Conservation (phyloP, 2,113 vertebrate species). For the Empidonax alnorum region DNA sequence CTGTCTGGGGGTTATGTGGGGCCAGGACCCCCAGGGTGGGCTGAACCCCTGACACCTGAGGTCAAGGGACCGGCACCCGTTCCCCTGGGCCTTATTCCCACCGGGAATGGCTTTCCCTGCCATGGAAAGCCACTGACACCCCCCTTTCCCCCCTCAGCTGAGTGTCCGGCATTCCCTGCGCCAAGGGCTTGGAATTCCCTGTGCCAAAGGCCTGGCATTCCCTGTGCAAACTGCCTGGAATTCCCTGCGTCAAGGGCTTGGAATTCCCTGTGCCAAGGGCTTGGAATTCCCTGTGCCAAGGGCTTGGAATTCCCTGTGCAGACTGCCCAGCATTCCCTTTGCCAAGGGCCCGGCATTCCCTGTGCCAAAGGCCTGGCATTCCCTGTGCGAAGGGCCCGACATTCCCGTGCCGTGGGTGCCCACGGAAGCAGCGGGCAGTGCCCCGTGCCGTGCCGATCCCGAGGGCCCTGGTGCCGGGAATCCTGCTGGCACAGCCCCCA, state of each 20-base stretch:
- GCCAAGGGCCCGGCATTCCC: background rate
- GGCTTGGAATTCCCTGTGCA: background rate
- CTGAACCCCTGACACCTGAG: background rate
- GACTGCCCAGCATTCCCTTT: too few species aligned
- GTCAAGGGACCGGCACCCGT: background rate
- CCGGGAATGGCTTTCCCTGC: background rate
- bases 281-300: background rate
- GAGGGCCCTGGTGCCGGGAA: background rate
- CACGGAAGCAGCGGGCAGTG: accelerated
- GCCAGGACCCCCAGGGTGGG: background rate
- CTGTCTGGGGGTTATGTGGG: background rate
- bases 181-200: too few species aligned
- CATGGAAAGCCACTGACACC: background rate
- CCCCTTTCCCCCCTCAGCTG: background rate
- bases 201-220: accelerated
- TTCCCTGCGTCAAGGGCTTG: accelerated
- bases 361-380: too few species aligned
- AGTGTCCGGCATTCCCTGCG: background rate
- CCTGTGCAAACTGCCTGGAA: background rate
- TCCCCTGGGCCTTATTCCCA: background rate
- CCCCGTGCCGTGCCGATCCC: background rate
- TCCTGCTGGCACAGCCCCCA: background rate
- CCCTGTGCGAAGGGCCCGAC: too few species aligned
- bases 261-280: background rate
- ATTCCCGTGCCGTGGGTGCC: background rate